These are phyloP conservation scores for Vireo altiloquus DNA, from an alignment of 2,113 vertebrate genomes.

Conservation along the genomic window DNA sequence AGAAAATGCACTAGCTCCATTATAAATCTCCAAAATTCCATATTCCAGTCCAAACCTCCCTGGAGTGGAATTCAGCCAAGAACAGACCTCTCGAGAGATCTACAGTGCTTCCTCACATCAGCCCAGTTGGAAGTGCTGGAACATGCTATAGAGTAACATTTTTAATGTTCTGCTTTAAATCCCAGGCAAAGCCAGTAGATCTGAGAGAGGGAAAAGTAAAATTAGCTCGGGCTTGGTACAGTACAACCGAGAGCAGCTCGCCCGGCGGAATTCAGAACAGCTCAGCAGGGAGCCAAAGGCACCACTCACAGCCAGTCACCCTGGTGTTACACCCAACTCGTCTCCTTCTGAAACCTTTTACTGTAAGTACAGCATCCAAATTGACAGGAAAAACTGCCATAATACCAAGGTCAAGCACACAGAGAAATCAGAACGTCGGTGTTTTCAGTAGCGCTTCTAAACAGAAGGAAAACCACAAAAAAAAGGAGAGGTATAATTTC, in stretches of 20 bases:
- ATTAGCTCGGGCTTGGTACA: background rate
- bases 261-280: accelerated
- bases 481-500: background rate
- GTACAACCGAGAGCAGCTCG: accelerated
- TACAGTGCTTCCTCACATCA: background rate
- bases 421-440: accelerated
- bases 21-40: background rate
- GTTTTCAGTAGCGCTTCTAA: background rate
- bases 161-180: background rate
- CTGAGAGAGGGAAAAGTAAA: background rate
- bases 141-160: background rate
- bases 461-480: background rate
- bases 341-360: background rate
- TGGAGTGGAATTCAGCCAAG: background rate
- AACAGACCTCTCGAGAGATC: accelerated
- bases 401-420: background rate
- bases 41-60: background rate
- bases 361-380: background rate
- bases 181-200: background rate
- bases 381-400: background rate
- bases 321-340: background rate
- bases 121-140: background rate
- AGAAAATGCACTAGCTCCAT: background rate
- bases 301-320: background rate
- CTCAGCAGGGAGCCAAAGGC: background rate